Conservation (phyloP, 2,113 vertebrate genomes). For the Orthonyx spaldingii region DNA sequence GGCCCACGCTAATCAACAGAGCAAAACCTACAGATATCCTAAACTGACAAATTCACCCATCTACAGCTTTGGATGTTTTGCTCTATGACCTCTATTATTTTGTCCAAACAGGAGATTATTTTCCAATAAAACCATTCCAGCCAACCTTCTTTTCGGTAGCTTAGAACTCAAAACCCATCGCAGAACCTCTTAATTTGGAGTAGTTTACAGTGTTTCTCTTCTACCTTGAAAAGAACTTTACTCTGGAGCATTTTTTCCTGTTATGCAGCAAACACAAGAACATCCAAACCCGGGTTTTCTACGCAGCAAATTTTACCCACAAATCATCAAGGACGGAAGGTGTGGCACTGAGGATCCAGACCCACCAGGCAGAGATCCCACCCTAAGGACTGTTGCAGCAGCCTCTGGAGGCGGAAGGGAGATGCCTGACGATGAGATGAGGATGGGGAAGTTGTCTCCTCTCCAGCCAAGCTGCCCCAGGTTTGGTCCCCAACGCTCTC, state of each 20-base stretch:
- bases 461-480: not conserved
- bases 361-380: not conserved
- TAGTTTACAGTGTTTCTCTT: not conserved
- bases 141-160: not conserved
- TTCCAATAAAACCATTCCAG: not conserved
- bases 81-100: not conserved
- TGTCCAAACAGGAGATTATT: not conserved
- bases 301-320: not conserved
- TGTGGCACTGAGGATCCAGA: not conserved
- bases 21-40: not conserved
- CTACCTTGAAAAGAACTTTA: not conserved
- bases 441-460: not conserved
- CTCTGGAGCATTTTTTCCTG: not conserved
- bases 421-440: not conserved
- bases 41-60: not conserved
- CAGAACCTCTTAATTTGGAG: not conserved
- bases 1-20: not conserved
- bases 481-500: not conserved
- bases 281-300: fast-evolving
- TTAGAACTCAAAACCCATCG: not conserved
- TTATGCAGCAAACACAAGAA: not conserved
- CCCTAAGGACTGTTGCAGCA: fast-evolving
- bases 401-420: not conserved
- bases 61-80: not conserved
- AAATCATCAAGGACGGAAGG: not conserved